Evolutionary conservation across 2,113 vertebrate genomes (phyloP).

Genomic region (Rhinoptilus africanus): DNA sequence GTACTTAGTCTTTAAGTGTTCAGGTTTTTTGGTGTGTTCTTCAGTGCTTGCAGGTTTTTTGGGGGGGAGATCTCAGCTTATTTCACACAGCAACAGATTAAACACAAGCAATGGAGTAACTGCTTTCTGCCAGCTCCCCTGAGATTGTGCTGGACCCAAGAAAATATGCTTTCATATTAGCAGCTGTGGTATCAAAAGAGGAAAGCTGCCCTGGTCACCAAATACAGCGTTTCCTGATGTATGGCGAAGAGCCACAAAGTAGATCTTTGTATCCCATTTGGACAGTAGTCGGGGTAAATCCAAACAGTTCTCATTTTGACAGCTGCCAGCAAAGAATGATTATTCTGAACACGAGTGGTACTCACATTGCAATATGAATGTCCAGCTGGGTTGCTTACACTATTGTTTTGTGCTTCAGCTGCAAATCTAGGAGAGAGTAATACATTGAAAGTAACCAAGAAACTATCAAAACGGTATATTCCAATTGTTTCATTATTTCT

Average conservation of each 20-base stretch:
- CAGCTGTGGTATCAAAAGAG: neutral
- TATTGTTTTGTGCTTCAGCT: constrained; percentile 42
- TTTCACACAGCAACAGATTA: neutral
- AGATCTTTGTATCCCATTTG: neutral
- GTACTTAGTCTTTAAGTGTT: neutral
- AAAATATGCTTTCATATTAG: neutral
- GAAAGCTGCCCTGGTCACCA: neutral
- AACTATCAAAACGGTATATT: neutral
- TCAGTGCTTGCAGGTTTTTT: neutral
- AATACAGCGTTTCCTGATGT: neutral
- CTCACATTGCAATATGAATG: constrained; percentile 72
- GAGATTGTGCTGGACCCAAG: neutral
- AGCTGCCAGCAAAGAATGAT: neutral
- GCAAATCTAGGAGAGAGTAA: constrained; percentile 63
- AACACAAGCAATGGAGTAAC: neutral
- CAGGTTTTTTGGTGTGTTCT: neutral
- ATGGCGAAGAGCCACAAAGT: neutral
- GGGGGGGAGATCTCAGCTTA: neutral
- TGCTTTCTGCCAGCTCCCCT: neutral
- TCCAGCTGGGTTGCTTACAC: constrained; percentile 15
- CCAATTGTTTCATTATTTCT: neutral
- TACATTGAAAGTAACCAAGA: neutral
- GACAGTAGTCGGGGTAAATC: neutral
- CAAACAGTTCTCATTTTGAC: neutral
- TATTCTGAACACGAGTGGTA: neutral